Conservation (phyloP, 2,113 vertebrate species). For the Gnathonemus echidnorhynchus region DNA sequence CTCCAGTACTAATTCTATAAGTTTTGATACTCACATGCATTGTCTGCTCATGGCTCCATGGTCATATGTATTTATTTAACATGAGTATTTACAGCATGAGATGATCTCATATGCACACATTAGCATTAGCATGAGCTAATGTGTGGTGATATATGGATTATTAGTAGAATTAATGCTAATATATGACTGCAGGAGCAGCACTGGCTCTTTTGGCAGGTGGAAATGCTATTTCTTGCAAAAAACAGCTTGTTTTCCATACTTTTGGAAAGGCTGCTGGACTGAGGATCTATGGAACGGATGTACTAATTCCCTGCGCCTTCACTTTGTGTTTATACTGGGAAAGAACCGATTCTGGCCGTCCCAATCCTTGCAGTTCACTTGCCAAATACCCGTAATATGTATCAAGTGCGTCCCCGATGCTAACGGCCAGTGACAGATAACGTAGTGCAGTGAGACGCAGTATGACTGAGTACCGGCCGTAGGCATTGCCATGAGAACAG, state of each 20-base stretch:
- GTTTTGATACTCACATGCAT: not conserved
- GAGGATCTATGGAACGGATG: slow-evolving; percentile 16
- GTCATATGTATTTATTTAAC: not conserved
- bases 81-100: not conserved
- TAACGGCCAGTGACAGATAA: slow-evolving; percentile 50
- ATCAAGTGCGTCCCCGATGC: slow-evolving; percentile 4
- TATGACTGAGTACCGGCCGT: slow-evolving; percentile 30
- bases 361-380: slow-evolving; percentile 33
- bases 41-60: not conserved
- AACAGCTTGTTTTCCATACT: slow-evolving; percentile 33
- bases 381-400: slow-evolving; percentile 43
- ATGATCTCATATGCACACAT: no score
- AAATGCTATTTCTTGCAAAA: not conserved
- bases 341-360: slow-evolving; percentile 29
- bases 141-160: not conserved
- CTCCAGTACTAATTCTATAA: not conserved
- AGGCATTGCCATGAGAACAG: slow-evolving; percentile 35
- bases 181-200: not conserved
- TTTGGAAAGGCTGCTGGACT: slow-evolving; percentile 26
- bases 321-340: slow-evolving; percentile 33
- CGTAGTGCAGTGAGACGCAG: slow-evolving; percentile 27
- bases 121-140: not conserved
- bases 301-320: slow-evolving; percentile 24
- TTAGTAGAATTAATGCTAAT: not conserved
- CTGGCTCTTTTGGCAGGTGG: not conserved